A percentile compares a stretch with the other conserved stretches of the same genome.
These are phyloP conservation scores for Leptinotarsa rubiginosa DNA, from an alignment of 2,888 invertebrate species.

Conservation along the genomic window DNA sequence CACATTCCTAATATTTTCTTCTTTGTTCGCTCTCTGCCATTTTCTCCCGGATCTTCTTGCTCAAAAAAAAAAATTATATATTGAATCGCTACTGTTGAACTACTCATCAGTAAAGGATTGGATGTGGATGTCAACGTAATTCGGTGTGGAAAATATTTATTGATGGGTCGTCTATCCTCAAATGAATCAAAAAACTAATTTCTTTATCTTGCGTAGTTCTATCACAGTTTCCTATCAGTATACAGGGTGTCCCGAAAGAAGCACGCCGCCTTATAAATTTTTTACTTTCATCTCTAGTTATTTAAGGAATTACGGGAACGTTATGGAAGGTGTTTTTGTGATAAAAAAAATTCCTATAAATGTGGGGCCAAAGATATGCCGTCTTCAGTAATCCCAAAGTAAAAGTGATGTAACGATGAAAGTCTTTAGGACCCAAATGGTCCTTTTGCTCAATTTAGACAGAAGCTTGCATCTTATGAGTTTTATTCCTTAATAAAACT, in stretches of 20 bases:
- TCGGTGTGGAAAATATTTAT: conserved; percentile 27
- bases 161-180: conserved; percentile 39
- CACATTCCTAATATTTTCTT: not conserved
- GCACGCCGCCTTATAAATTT: not conserved
- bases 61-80: conserved; percentile 22
- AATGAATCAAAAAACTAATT: conserved; percentile 36
- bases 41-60: conserved; percentile 24
- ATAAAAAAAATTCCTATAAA: not conserved
- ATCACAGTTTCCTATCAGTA: not conserved
- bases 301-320: too few species aligned
- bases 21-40: conserved; percentile 7
- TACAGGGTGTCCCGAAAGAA: conserved; percentile 22
- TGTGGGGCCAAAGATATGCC: not conserved
- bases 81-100: conserved; percentile 17
- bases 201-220: conserved; percentile 29
- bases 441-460: too few species aligned
- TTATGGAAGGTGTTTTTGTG: not conserved
- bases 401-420: too few species aligned
- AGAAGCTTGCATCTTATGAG: too few species aligned
- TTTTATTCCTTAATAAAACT: too few species aligned
- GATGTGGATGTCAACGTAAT: conserved; percentile 21
- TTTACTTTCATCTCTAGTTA: too few species aligned
- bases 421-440: too few species aligned
- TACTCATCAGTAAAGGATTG: conserved; percentile 21
- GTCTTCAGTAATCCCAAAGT: not conserved